Base-by-base conservation (phyloP, 2,888 invertebrate species). In the Auanema sp. region DNA sequence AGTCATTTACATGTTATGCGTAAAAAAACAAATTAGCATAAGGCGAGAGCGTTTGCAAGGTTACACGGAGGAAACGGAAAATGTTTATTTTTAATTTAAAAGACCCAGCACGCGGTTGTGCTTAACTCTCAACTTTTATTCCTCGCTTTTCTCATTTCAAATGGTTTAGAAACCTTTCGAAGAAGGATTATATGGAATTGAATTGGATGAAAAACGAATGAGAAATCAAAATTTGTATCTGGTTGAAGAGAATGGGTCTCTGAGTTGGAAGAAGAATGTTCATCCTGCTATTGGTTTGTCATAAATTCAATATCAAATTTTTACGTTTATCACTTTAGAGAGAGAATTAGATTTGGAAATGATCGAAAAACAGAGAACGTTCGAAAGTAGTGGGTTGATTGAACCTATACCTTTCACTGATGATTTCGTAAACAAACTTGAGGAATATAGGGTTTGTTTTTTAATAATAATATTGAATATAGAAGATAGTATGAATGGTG, bases 201-300 rank as follows among this genome's bases (percentile, higher is more conserved):
- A 58, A 42, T 24, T 63, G 43, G 63, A 58, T 23, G 50, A 58
- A n/a, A 42, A 58, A 23, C 49, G 63, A n/a, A 44, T 58, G 4
- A n/a, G 23, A 2, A 56, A 62, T 24, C 49, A 56, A 10, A 21
- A 41, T 3, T 18, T 58, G 14, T 63, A 63, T 58, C 18, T 63
- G 47, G 58, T 42, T 14, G 63, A 63, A 44, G 63, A 63, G 52
- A 58, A 58, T 40, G 51, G 58, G 2, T 58, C 51, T 8, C 12
- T 63, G 12, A 47, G 52, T 21, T 63, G 63, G 63, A 63, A 63
- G 63, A 63, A 63, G 58, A 58, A 63, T 43, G 63, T 63, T 18
- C 51, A 52, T 40, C 63, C 63, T 10, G 14, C 25, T n/a, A 61
- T 61, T 16, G 43, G 61, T 55, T 12, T 16, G 43, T 6, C 8